These are phyloP conservation scores for Oncorhynchus kisutch DNA, from an alignment of 2,113 vertebrate genomes.

Conservation along the genomic window DNA sequence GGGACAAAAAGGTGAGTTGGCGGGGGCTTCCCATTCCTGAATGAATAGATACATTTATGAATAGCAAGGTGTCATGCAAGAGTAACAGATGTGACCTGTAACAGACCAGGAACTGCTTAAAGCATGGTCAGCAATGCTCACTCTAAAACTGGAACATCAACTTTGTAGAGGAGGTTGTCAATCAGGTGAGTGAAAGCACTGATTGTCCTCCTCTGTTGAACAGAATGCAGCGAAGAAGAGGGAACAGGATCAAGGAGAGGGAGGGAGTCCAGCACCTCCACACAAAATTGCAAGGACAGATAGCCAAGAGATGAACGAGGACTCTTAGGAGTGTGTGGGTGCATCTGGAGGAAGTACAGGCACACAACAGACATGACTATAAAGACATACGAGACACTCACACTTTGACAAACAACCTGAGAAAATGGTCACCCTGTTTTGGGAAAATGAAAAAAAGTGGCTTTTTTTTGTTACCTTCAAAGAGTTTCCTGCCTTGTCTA, in stretches of 20 bases:
- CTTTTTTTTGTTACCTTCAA: conserved; percentile 50
- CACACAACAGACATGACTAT: not conserved
- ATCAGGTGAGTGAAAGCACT: conserved; percentile 57
- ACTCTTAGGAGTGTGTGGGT: conserved; percentile 79
- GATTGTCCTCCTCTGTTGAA: conserved; percentile 47
- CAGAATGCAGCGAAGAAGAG: conserved; percentile 98
- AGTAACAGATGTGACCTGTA: not conserved
- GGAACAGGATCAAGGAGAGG: conserved; percentile 93
- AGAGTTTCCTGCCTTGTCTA: conserved; percentile 69
- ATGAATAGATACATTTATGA: not conserved
- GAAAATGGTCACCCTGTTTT: conserved; percentile 40
- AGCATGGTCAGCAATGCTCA: not conserved
- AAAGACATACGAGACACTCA: not conserved
- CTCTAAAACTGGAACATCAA: not conserved
- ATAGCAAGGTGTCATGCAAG: not conserved
- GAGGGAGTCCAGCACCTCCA: conserved; percentile 89
- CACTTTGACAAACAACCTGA: not conserved
- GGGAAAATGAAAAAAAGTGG: conserved; percentile 36
- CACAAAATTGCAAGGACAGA: conserved; percentile 95
- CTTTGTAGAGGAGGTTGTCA: conserved; percentile 52
- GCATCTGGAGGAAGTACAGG: conserved; percentile 11
- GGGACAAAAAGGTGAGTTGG: conserved; percentile 93
- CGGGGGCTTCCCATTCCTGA: not conserved
- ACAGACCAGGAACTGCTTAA: not conserved
- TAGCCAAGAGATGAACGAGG: conserved; percentile 98